A percentile compares a stretch with the other conserved stretches of the same genome.
Conservation (phyloP, 2,113 vertebrate genomes). For the Paralichthys olivaceus region DNA sequence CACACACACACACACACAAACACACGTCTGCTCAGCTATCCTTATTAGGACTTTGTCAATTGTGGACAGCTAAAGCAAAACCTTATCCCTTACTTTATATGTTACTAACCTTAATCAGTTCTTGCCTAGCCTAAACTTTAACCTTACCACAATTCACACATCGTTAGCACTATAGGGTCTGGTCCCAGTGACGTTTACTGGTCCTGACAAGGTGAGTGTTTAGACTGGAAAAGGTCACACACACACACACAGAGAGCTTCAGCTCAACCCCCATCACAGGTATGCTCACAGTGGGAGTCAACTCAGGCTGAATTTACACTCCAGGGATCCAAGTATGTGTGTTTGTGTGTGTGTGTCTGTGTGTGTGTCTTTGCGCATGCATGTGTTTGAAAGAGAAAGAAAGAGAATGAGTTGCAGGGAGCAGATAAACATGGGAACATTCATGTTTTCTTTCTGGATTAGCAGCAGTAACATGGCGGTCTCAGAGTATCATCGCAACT, state of each 20-base stretch:
- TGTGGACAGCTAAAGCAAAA: neutral
- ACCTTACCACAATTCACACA: no score
- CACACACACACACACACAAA: constrained; percentile 2
- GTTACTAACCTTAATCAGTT: neutral
- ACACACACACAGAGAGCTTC: constrained; percentile 18
- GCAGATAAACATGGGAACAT: neutral
- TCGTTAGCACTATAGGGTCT: neutral
- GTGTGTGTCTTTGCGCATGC: constrained; percentile 31
- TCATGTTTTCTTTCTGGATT: constrained; percentile 32
- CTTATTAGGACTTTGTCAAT: no score
- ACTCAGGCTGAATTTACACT: constrained; percentile 54
- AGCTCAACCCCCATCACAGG: constrained; percentile 65
- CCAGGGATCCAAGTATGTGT: constrained; percentile 25
- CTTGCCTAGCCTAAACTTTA: no score
- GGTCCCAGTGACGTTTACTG: neutral
- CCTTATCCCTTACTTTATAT: neutral
- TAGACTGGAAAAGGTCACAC: constrained; percentile 1
- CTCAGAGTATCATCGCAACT: constrained; percentile 38
- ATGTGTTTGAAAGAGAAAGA: constrained; percentile 41
- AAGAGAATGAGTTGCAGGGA: neutral
- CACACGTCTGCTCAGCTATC: no score
- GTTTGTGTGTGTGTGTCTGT: constrained; percentile 15
- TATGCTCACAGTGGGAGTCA: constrained; percentile 66
- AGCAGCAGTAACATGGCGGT: constrained; percentile 34
- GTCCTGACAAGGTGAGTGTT: constrained; percentile 2